Conservation (phyloP, 2,888 invertebrate species). For the Zhengitettix transpicula region DNA sequence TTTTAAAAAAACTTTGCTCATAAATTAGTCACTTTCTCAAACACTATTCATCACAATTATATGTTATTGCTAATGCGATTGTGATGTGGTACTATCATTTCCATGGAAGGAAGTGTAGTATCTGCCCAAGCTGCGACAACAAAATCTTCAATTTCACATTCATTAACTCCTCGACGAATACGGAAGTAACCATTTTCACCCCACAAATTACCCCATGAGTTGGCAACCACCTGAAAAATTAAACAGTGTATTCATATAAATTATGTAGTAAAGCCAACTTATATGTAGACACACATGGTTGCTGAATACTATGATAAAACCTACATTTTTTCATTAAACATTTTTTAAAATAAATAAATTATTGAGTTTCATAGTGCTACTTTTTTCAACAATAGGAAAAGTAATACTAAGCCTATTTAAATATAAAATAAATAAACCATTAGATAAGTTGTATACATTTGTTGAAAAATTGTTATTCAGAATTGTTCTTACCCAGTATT, state of each 20-base stretch:
- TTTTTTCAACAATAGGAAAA: too few species aligned
- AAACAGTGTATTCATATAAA: neutral
- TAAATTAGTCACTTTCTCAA: too few species aligned
- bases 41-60: neutral
- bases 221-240: slow-evolving; percentile 64
- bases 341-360: neutral
- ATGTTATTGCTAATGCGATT: slow-evolving; percentile 3
- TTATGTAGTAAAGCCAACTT: neutral
- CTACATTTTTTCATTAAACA: neutral
- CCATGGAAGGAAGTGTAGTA: slow-evolving; percentile 4
- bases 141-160: slow-evolving; percentile 80
- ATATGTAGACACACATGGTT: neutral
- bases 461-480: too few species aligned
- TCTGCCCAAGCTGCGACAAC: slow-evolving; percentile 66
- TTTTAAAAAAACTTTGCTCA: too few species aligned
- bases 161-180: slow-evolving; percentile 67
- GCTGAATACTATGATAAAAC: neutral
- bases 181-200: slow-evolving; percentile 84
- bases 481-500: slow-evolving; percentile 62
- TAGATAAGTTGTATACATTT: too few species aligned
- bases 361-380: too few species aligned
- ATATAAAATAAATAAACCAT: too few species aligned
- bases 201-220: slow-evolving; percentile 88
- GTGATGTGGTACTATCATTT: neutral
- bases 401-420: too few species aligned